Conservation (phyloP, 2,113 vertebrate genomes). For the Riparia riparia region DNA sequence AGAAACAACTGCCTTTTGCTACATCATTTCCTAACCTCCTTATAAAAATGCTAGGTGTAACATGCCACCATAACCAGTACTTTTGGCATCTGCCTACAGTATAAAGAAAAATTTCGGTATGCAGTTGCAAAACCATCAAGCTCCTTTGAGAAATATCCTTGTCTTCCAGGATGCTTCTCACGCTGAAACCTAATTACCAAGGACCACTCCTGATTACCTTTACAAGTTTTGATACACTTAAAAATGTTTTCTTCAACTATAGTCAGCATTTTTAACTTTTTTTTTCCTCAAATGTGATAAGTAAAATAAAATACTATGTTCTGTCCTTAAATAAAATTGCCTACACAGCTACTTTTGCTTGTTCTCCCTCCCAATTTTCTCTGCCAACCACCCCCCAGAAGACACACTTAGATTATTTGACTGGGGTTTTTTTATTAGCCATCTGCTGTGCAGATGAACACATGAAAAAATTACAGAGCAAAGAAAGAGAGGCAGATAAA, state of each 20-base stretch:
- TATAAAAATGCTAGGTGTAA: background rate
- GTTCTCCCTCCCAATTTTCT: background rate
- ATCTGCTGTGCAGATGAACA: background rate
- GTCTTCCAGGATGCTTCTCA: constrained; percentile 12
- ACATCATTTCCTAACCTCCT: background rate
- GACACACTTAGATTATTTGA: background rate
- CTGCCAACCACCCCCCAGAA: background rate
- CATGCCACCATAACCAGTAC: background rate
- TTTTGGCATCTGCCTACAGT: background rate
- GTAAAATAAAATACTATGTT: background rate
- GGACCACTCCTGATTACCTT: background rate
- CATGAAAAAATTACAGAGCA: background rate
- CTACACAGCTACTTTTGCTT: background rate
- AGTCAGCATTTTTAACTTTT: background rate
- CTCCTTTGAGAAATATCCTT: constrained; percentile 24
- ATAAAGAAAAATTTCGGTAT: background rate
- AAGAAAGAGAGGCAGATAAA: background rate
- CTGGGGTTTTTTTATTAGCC: background rate
- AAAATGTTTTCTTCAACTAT: constrained; percentile 39
- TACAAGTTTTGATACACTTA: background rate
- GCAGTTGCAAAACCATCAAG: constrained; percentile 1
- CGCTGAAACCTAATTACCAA: constrained; percentile 11
- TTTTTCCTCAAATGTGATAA: background rate
- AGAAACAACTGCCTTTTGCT: constrained; percentile 7
- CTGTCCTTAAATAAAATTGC: constrained; percentile 11